Conservation (phyloP, 2,797 vertebrate species). For the Gambelia wislizenii region DNA sequence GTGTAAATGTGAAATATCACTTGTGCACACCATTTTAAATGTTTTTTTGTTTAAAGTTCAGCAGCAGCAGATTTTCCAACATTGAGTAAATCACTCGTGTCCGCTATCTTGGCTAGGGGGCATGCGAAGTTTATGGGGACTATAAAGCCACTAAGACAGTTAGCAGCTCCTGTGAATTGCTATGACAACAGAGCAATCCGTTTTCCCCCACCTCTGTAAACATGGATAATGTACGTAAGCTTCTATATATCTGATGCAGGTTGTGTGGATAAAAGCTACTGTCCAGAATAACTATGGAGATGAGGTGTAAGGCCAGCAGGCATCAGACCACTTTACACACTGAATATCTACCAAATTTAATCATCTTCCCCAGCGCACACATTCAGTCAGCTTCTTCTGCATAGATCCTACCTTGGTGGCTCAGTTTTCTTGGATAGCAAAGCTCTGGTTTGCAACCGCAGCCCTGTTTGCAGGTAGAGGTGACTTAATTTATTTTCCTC, state of each 20-base stretch:
- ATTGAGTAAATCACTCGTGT: too few species aligned
- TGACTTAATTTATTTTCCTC: constrained; percentile 2
- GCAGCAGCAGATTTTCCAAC: too few species aligned
- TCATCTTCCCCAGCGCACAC: not conserved
- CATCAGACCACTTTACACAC: not conserved
- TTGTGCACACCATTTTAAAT: too few species aligned
- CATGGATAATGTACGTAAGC: not conserved
- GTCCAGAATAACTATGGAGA: not conserved
- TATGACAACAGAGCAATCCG: too few species aligned
- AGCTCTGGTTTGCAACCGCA: not conserved
- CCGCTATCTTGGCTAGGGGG: too few species aligned
- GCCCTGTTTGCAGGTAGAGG: not conserved
- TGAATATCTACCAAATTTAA: too few species aligned
- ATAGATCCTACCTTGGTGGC: not conserved
- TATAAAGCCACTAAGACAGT: too few species aligned
- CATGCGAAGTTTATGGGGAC: too few species aligned
- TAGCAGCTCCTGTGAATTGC: too few species aligned
- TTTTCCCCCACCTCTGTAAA: too few species aligned
- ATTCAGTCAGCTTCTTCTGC: not conserved
- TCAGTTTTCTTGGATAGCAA: not conserved
- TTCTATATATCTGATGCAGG: not conserved
- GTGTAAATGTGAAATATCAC: too few species aligned
- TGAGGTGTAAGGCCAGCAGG: not conserved
- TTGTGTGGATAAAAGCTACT: not conserved
- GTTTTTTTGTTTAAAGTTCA: too few species aligned